phyloP scores from a whole-genome alignment of 2,113 vertebrate genomes.

The Micromys minutus region DNA sequence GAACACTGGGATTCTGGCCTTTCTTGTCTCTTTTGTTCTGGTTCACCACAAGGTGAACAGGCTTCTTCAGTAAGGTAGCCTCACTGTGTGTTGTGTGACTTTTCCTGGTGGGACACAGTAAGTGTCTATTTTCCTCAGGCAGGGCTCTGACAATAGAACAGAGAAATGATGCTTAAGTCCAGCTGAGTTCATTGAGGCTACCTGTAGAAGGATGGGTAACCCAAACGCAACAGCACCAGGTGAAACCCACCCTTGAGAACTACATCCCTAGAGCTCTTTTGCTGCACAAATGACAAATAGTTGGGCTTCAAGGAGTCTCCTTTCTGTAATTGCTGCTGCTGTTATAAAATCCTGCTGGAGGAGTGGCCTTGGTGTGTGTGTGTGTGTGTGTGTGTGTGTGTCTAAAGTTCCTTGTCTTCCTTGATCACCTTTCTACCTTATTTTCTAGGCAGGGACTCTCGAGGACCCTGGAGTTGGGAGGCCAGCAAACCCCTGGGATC shows the following conservation, averaged over 20 bases:
- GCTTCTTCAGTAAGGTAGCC: not conserved
- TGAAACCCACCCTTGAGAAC: not conserved
- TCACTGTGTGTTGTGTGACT: not conserved
- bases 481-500: not conserved
- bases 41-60: not conserved
- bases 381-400: not conserved
- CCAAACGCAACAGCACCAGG: not conserved
- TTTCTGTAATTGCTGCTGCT: too few relatives aligned
- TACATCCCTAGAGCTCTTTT: not conserved
- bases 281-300: not conserved
- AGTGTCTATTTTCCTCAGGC: not conserved
- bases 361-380: not conserved
- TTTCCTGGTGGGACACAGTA: not conserved
- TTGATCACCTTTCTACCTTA: not conserved
- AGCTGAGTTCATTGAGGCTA: not conserved
- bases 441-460: not conserved
- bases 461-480: not conserved
- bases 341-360: not conserved
- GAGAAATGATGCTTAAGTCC: not conserved
- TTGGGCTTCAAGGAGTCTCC: not conserved
- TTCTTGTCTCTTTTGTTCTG: not conserved
- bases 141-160: not conserved
- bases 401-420: too few relatives aligned
- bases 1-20: not conserved
- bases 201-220: not conserved